A percentile compares a stretch with the other conserved stretches of the same genome.
phyloP scores from a whole-genome alignment of 2,797 vertebrate species.

The Furcifer pardalis region DNA sequence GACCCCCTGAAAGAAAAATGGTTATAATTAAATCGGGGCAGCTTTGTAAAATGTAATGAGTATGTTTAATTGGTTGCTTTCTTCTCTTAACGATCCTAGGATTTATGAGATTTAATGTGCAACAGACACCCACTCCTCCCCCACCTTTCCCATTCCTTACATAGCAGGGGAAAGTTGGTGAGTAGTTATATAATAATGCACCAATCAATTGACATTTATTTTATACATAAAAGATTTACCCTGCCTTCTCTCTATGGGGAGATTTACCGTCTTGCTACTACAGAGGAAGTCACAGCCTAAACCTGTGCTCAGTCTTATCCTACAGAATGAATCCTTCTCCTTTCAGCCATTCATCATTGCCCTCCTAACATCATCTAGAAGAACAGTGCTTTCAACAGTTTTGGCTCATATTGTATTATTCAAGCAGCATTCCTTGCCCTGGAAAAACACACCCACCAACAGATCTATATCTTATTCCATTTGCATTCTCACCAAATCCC shows the following conservation, averaged over 20 bases:
- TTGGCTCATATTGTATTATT: no score
- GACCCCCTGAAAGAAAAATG: slow-evolving; percentile 53
- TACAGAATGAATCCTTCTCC: no score
- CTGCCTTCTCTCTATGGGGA: not conserved
- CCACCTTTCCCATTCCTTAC: not conserved
- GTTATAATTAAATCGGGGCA: slow-evolving; percentile 61
- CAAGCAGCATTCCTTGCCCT: not conserved
- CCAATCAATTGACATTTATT: not conserved
- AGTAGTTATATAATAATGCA: not conserved
- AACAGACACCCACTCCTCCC: not conserved
- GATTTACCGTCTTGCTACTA: not conserved
- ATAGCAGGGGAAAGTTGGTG: not conserved
- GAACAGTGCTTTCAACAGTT: not conserved
- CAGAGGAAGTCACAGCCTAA: not conserved
- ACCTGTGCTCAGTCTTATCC: not conserved
- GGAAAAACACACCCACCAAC: not conserved
- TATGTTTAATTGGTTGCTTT: slow-evolving; percentile 53
- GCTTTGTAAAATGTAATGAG: slow-evolving; percentile 45
- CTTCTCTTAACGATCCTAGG: slow-evolving; percentile 44
- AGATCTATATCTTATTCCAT: not conserved
- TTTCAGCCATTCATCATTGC: not conserved
- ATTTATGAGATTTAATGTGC: slow-evolving; percentile 40
- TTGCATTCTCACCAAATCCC: not conserved
- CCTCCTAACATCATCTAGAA: not conserved
- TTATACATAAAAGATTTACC: not conserved